These are phyloP conservation scores for Galeopsomyia nigrocyanea DNA, from an alignment of 2,888 invertebrate genomes.

Conservation along the genomic window DNA sequence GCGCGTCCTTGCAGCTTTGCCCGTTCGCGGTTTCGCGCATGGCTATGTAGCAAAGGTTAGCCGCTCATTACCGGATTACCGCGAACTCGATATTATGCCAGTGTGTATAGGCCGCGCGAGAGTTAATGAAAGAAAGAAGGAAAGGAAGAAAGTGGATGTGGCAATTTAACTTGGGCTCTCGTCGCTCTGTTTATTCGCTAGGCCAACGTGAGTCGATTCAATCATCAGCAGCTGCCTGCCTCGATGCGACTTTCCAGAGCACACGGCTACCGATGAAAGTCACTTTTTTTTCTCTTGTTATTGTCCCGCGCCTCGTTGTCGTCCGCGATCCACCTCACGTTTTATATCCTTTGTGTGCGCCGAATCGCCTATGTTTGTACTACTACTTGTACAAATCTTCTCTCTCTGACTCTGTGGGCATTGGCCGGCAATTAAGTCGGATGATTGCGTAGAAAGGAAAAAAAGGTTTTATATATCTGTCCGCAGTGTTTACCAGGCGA, in stretches of 20 bases:
- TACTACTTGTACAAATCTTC: too few relatives aligned
- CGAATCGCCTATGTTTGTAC: background rate
- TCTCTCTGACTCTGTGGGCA: too few relatives aligned
- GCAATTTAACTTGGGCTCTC: slow-evolving; percentile 23
- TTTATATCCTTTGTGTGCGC: slow-evolving; percentile 10
- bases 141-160: slow-evolving; percentile 37
- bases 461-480: too few relatives aligned
- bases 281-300: slow-evolving; percentile 1
- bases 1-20: slow-evolving; percentile 14
- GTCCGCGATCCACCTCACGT: background rate
- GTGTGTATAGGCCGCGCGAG: background rate
- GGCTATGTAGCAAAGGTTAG: slow-evolving; percentile 28
- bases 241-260: slow-evolving; percentile 12
- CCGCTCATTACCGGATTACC: slow-evolving; percentile 42
- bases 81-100: slow-evolving; percentile 26
- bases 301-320: background rate
- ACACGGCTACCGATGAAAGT: slow-evolving; percentile 6
- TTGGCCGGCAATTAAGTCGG: too few relatives aligned
- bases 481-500: too few relatives aligned
- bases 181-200: background rate
- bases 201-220: slow-evolving; percentile 25
- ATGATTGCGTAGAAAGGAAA: too few relatives aligned
- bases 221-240: slow-evolving; percentile 29
- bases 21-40: slow-evolving; percentile 1
- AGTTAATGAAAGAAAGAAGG: slow-evolving; percentile 31